Evolutionary conservation across 2,888 invertebrate genomes (phyloP), one percentile per base, ranked within the genome.

Genomic region (Eupithecia pulchellata): DNA sequence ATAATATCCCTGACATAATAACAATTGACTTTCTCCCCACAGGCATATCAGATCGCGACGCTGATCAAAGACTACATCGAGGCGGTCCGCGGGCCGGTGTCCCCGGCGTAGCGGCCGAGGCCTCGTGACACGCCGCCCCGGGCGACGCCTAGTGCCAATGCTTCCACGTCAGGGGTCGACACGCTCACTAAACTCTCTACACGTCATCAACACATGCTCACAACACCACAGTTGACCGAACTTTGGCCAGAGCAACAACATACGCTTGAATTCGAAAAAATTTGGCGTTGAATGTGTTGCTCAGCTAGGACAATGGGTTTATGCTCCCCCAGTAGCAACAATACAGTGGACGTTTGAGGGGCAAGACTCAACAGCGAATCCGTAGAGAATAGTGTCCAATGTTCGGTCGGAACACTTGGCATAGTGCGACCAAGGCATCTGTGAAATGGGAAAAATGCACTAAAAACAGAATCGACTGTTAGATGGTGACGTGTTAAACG

Each of bases 41-140:
- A 98, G 97, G 98, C 98, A 73, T 97, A 98, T 93, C 98, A 98
- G 94, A 98, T 98, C 86, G 98, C 98, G 71, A 98, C 98, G 71
- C 95, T 98, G 75, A 98, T 98, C 82, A 97, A 97, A 86, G 98
- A 98, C 91, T 98, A 98, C 91, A 94, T 94, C 78, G 94, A 94
- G 80, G 94, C 94, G 74, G 93, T 93, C 62, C 94, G 94, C 84
- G 94, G 94, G 83, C 94, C 94, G 20, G 94, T 94, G 84, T 91
- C 89, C 66, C 93, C 94, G 34, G 75, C 64, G 68, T 66, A 70
- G 73, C 64, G 71, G 74, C 81, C 65, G 79, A 80, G 42, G 84
- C 86, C 80, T 86, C 93, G 91, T 93, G 93, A 93, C 93, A 87
- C 83, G 86, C 86, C 91, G 89, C 58, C 58, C n/a, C 14, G 1